phyloP scores from a whole-genome alignment of 1,140 invertebrate genomes.

The Drosophila setifemur region DNA sequence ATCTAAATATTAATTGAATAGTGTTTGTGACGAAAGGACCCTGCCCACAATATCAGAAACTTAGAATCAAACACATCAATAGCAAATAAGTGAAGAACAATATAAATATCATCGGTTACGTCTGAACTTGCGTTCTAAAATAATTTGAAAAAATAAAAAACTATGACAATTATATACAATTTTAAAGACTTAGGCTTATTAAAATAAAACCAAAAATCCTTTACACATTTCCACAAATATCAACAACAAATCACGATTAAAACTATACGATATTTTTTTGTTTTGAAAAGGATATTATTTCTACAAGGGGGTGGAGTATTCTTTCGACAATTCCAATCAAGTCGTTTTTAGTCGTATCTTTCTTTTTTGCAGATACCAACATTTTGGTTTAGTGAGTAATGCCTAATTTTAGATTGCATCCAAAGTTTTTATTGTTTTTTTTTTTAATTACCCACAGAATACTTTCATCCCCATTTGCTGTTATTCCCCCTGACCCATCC shows the following conservation, averaged over 20 bases:
- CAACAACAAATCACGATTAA: constrained; percentile 33
- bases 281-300: neutral
- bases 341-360: too few species aligned
- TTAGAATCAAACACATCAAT: neutral
- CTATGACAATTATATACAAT: constrained; percentile 17
- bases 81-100: neutral
- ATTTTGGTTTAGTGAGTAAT: too few species aligned
- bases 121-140: neutral
- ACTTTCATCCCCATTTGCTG: neutral
- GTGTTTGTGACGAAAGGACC: neutral
- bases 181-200: constrained; percentile 14
- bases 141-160: neutral
- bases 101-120: too few species aligned
- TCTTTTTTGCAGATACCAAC: too few species aligned
- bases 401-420: too few species aligned
- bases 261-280: constrained; percentile 2
- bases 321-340: neutral
- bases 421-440: neutral
- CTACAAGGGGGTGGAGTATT: neutral
- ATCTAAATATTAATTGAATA: constrained; percentile 7
- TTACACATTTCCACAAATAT: constrained; percentile 11
- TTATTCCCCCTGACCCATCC: neutral
- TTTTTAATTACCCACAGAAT: neutral
- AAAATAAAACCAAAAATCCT: constrained; percentile 9
- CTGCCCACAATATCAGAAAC: constrained; percentile 10